Evolutionary conservation across 2,797 vertebrate species (phyloP), one percentile per base, ranked within the genome.

Genomic region (Carapus acus): DNA sequence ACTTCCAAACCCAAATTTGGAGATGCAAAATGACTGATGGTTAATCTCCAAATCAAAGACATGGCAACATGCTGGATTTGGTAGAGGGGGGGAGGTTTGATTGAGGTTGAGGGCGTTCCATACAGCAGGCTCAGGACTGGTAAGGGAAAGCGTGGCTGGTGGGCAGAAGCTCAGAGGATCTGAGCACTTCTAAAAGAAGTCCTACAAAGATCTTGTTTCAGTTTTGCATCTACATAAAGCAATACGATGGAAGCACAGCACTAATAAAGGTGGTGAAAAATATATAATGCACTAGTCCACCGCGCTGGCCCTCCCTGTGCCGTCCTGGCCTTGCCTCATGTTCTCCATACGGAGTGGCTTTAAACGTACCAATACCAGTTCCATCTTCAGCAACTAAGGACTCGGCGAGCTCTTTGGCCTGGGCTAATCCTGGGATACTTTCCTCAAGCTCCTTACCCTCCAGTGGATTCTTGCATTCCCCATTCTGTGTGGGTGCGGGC

Each of bases 371-470:
- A 69, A 85, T 88, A 89, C 93, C 92, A 83, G 92, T 80, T 90
- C 91, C 90, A 1, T 95, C 93, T 16, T 97, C 93, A 0, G 88
- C 88, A 1, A 94, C 92, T 66, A 97, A 91, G 85, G 93, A 91
- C 87, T 95, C 92, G 0, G 92, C 92, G 40, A 99, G 92, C 86
- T 97, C 92, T 88, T 96, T 98, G 85, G 93, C 91, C 84, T 92
- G 91, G 78, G 94, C 91, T 69, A 97, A 88, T 67, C 92, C 93
- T 1, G 89, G 86, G 71, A 93, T 85, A 71, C 70, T 83, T 38
- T 93, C 89, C 0, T 92, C 93, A 58, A 86, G 73, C 74, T 85
- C 78, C 85, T 94, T 93, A 88, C 88, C 88, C 22, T 91, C 89
- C 74, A 90, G 78, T 37, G 87, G 83, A 67, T 71, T 87, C 81